These are phyloP conservation scores for Sardina pilchardus DNA, from an alignment of 2,113 vertebrate genomes.

Conservation along the genomic window DNA sequence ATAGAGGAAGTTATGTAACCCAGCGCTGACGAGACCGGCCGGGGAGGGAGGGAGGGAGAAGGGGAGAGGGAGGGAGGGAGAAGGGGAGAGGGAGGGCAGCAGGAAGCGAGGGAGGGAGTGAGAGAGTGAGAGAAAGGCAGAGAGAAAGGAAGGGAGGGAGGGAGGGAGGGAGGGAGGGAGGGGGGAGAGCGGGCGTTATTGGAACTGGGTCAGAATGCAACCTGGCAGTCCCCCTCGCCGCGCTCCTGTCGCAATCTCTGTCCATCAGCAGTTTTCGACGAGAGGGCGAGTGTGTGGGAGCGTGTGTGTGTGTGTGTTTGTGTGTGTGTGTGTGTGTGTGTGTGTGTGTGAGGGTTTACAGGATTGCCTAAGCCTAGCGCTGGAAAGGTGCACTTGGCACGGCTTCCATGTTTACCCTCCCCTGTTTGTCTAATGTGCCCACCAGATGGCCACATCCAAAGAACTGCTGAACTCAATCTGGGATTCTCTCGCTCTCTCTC, in stretches of 20 bases:
- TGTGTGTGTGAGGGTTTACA: conserved; percentile 44
- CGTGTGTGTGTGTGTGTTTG: conserved; percentile 29
- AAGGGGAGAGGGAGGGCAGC: not conserved
- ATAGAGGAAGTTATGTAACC: not conserved
- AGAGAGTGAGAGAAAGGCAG: not conserved
- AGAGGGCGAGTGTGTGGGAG: not conserved
- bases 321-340: conserved; percentile 31
- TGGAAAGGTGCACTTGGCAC: conserved; percentile 57
- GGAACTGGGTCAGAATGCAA: conserved; percentile 11
- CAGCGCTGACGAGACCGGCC: not conserved
- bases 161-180: not conserved
- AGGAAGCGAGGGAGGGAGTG: not conserved
- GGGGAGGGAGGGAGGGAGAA: not conserved
- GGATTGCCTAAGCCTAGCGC: conserved; percentile 60
- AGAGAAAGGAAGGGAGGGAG: conserved; percentile 8
- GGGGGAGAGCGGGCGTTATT: conserved; percentile 1
- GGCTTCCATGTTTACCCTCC: conserved; percentile 53
- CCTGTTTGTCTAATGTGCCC: conserved; percentile 60
- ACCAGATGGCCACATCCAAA: conserved; percentile 53
- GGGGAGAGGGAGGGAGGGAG: no score
- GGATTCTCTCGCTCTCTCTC: conserved; percentile 30
- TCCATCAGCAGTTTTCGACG: conserved; percentile 30
- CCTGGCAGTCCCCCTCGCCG: conserved; percentile 20
- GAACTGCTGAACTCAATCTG: conserved; percentile 36
- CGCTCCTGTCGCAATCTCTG: conserved; percentile 21